Evolutionary conservation across 2,888 invertebrate species (phyloP).

Genomic region (Caenorhabditis wallacei): DNA sequence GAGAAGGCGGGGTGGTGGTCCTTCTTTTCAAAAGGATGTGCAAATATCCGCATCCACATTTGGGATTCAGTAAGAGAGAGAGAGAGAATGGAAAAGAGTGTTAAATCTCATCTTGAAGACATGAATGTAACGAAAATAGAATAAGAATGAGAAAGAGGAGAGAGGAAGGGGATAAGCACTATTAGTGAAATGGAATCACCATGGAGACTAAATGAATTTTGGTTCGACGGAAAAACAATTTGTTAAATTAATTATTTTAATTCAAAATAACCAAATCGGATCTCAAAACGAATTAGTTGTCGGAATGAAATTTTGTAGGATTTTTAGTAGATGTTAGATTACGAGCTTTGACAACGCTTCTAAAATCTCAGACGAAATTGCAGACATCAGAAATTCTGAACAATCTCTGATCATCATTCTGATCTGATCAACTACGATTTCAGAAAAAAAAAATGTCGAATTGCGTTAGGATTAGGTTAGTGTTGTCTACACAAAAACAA

Average conservation of each 20-base stretch:
- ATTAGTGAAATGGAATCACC: constrained; percentile 18
- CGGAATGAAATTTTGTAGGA: too few relatives aligned
- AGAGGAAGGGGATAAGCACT: background rate
- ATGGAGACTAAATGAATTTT: constrained; percentile 18
- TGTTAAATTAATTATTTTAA: background rate
- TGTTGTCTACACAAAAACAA: background rate
- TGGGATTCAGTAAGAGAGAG: constrained; percentile 6
- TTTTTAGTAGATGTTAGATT: too few relatives aligned
- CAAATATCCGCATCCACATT: constrained; percentile 13
- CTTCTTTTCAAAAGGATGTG: constrained; percentile 7
- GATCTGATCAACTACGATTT: background rate
- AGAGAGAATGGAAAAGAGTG: too few relatives aligned
- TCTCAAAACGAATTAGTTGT: too few relatives aligned
- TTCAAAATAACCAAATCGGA: too few relatives aligned
- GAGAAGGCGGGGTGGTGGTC: background rate
- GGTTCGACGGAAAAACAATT: background rate
- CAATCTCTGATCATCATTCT: too few relatives aligned
- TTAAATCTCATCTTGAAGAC: constrained; percentile 23
- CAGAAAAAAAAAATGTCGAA: constrained; percentile 18
- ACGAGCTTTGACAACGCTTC: too few relatives aligned
- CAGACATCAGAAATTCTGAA: too few relatives aligned
- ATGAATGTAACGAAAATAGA: constrained; percentile 5
- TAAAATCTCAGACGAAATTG: too few relatives aligned
- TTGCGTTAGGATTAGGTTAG: constrained; percentile 41
- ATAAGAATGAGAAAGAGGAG: constrained; percentile 9